A percentile compares a stretch with the other conserved stretches of the same genome.
phyloP scores from a whole-genome alignment of 1,140 invertebrate genomes.

The Eupristina koningsbergeri region DNA sequence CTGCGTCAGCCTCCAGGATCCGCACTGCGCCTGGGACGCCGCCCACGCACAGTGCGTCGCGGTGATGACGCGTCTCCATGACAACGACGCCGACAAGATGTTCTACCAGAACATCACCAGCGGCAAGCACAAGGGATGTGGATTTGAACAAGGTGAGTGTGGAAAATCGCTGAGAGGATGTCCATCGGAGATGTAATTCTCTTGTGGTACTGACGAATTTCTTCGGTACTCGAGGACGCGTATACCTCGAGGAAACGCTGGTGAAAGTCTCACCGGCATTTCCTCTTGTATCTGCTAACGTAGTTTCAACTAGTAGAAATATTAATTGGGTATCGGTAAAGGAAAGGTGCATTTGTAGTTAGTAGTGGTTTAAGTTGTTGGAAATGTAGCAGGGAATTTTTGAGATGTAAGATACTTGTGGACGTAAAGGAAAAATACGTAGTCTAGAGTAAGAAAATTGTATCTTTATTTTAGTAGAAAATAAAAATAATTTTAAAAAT shows the following conservation, averaged over 20 bases:
- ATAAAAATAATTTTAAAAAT: too few relatives aligned
- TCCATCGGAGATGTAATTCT: background rate
- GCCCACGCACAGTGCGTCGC: constrained; percentile 83
- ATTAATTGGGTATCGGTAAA: background rate
- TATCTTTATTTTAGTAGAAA: background rate
- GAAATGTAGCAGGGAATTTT: too few relatives aligned
- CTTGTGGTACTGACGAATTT: background rate
- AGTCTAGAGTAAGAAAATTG: too few relatives aligned
- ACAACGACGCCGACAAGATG: constrained; percentile 77
- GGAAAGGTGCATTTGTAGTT: background rate
- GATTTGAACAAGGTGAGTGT: constrained; percentile 72
- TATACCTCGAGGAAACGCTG: background rate
- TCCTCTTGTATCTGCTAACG: background rate
- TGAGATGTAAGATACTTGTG: too few relatives aligned
- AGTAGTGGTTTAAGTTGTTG: too few relatives aligned
- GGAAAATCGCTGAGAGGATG: too few relatives aligned
- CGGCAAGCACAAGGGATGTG: constrained; percentile 80
- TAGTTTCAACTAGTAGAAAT: background rate
- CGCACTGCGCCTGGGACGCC: constrained; percentile 97
- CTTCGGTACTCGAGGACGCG: background rate
- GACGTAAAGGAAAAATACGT: too few relatives aligned
- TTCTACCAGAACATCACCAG: constrained; percentile 83
- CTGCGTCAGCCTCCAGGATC: constrained; percentile 95
- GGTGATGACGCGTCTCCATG: constrained; percentile 78
- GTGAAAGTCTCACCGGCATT: background rate